Percentiles rank a stretch among this genome's conserved stretches.
phyloP scores from a whole-genome alignment of 30 jellyfish, hydroid and myxozoan genomes.

The Aurelia sp. region DNA sequence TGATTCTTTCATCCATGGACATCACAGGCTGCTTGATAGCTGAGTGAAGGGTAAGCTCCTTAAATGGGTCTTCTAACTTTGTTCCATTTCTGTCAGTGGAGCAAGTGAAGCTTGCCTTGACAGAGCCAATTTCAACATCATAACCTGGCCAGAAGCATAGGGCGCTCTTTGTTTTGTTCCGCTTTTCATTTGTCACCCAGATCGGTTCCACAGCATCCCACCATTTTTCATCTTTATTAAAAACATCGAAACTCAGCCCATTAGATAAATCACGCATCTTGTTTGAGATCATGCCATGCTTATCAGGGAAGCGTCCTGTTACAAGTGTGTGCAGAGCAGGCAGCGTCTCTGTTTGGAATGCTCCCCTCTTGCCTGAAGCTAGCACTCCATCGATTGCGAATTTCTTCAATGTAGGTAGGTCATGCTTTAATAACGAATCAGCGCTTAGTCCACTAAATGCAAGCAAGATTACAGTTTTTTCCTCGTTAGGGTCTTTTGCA shows the following conservation, averaged over 20 bases:
- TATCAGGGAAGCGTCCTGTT: conserved; percentile 90
- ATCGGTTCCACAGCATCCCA: conserved; percentile 94
- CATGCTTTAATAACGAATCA: conserved; percentile 38
- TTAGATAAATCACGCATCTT: conserved; percentile 68
- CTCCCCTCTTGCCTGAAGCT: conserved; percentile 63
- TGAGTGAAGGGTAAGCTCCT: conserved; percentile 66
- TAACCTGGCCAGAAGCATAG: conserved; percentile 99
- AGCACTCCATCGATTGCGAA: conserved; percentile 80
- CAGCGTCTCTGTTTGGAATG: conserved; percentile 91
- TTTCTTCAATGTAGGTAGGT: conserved; percentile 66
- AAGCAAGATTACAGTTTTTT: conserved; percentile 71
- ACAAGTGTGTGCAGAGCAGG: conserved; percentile 90
- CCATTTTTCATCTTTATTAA: conserved; percentile 74
- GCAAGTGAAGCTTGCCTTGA: conserved; percentile 42
- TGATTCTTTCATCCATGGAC: conserved; percentile 81
- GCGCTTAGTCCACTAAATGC: conserved; percentile 95
- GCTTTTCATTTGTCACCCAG: conserved; percentile 85
- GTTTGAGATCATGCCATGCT: conserved; percentile 95
- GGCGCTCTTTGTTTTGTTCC: conserved; percentile 78
- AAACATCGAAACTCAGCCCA: conserved; percentile 74
- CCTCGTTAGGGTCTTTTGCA: conserved; percentile 76
- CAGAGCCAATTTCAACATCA: conserved; percentile 45
- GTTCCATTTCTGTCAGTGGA: conserved; percentile 49
- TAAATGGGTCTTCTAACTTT: conserved; percentile 78
- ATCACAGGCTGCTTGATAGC: conserved; percentile 44